A percentile compares a stretch with the other conserved stretches of the same genome.
These are phyloP conservation scores for Xylophagus ater DNA, from an alignment of 2,888 invertebrate species.

Conservation along the genomic window DNA sequence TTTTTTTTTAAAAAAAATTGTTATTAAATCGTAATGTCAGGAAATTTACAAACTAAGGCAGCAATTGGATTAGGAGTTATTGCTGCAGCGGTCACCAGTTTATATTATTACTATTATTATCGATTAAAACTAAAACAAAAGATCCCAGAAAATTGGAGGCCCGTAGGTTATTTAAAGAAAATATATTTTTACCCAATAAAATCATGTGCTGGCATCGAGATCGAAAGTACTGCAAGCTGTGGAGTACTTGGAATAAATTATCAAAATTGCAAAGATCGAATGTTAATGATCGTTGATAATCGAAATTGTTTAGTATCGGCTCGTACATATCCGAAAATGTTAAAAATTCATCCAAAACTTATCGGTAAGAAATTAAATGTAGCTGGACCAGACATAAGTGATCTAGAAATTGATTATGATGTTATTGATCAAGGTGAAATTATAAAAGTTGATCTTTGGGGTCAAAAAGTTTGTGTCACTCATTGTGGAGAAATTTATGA, in stretches of 20 bases:
- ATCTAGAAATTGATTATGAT: conserved; percentile 42
- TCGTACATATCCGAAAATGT: conserved; percentile 11
- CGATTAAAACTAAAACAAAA: too few relatives aligned
- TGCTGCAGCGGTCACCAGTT: conserved; percentile 4
- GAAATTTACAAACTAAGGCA: conserved; percentile 6
- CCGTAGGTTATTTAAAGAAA: conserved; percentile 10
- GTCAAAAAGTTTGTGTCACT: conserved; percentile 46
- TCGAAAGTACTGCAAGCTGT: conserved; percentile 9
- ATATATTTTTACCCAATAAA: conserved; percentile 11
- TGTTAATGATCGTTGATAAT: conserved; percentile 13
- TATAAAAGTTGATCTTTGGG: conserved; percentile 46
- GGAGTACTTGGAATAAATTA: conserved; percentile 4
- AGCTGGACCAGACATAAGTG: conserved; percentile 45
- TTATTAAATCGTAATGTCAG: conserved; percentile 6
- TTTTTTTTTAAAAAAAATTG: too few relatives aligned
- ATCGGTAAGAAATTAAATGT: conserved; percentile 39
- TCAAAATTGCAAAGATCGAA: conserved; percentile 8
- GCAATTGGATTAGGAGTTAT: conserved; percentile 5
- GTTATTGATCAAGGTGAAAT: conserved; percentile 29
- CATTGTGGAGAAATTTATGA: conserved; percentile 64
- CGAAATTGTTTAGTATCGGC: conserved; percentile 5
- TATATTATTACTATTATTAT: conserved; percentile 10
- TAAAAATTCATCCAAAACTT: conserved; percentile 9
- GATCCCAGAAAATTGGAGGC: conserved; percentile 11
- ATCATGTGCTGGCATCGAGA: conserved; percentile 7